A percentile compares a stretch with the other conserved stretches of the same genome.
These are phyloP conservation scores for Salvelinus fontinalis DNA, from an alignment of 2,113 vertebrate species.

Conservation along the genomic window DNA sequence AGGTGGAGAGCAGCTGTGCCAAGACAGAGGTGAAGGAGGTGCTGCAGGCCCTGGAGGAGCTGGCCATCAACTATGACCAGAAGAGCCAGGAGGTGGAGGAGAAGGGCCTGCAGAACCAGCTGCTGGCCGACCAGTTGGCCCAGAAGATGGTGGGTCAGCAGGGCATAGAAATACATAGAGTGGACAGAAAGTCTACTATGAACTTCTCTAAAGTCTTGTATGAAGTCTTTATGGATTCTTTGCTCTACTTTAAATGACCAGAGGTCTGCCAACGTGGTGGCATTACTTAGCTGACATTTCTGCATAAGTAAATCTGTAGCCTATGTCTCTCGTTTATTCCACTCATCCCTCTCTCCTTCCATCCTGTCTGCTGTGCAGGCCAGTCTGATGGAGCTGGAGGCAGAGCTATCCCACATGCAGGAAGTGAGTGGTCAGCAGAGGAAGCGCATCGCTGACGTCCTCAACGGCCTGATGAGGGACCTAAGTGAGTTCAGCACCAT, in stretches of 20 bases:
- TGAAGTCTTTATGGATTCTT: not conserved
- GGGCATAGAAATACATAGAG: not conserved
- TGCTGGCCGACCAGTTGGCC: constrained; percentile 84
- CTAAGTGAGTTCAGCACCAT: constrained; percentile 92
- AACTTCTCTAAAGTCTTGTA: not conserved
- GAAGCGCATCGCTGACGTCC: constrained; percentile 87
- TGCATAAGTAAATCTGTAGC: not conserved
- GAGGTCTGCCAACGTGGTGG: not conserved
- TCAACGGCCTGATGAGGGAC: constrained; percentile 91
- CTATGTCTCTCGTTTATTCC: not conserved
- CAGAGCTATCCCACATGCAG: constrained; percentile 86
- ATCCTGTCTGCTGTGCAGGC: constrained; percentile 63
- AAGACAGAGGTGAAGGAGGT: constrained; percentile 91
- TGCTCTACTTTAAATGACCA: not conserved
- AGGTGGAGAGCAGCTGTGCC: constrained; percentile 84
- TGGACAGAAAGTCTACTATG: not conserved
- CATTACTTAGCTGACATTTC: not conserved
- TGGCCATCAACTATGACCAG: constrained; percentile 90
- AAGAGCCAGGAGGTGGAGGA: constrained; percentile 92
- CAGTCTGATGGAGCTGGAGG: constrained; percentile 86
- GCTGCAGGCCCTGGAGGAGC: constrained; percentile 87
- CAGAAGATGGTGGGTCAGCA: constrained; percentile 83
- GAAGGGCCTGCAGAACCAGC: constrained; percentile 85
- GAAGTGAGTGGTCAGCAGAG: constrained; percentile 90
- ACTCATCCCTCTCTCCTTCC: not conserved